These are phyloP conservation scores for Cenopis cana DNA, from an alignment of 2,888 invertebrate species.

Conservation along the genomic window DNA sequence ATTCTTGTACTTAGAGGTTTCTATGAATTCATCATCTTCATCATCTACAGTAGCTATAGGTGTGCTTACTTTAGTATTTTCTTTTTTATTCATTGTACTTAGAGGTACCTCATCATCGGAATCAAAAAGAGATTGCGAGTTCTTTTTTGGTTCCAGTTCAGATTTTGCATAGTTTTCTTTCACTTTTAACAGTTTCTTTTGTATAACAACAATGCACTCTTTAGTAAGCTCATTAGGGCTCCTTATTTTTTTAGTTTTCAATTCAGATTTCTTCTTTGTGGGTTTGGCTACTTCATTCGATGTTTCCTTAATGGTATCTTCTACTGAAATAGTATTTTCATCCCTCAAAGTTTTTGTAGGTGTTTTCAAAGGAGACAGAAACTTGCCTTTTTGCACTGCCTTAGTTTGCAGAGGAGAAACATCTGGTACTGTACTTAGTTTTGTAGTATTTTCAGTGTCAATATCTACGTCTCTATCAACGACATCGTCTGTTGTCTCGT, in stretches of 20 bases:
- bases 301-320: slow-evolving; percentile 24
- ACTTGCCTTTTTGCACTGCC: slow-evolving; percentile 2
- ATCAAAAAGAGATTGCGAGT: slow-evolving; percentile 64
- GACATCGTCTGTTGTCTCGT: not conserved
- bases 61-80: slow-evolving; percentile 42
- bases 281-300: slow-evolving; percentile 39
- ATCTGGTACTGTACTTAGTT: not conserved
- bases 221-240: slow-evolving; percentile 74
- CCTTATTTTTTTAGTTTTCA: slow-evolving; percentile 32
- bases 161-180: slow-evolving; percentile 36
- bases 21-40: slow-evolving; percentile 62
- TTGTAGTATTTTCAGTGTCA: slow-evolving; percentile 11
- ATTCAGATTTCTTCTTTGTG: slow-evolving; percentile 50
- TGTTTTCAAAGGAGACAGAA: slow-evolving; percentile 31
- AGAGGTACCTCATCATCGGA: slow-evolving; percentile 75
- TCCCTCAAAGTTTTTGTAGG: slow-evolving; percentile 33
- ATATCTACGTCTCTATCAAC: not conserved
- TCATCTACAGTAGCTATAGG: slow-evolving; percentile 48
- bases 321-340: slow-evolving; percentile 2
- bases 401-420: not conserved
- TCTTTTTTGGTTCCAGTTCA: slow-evolving; percentile 40
- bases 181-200: slow-evolving; percentile 71
- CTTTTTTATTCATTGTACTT: slow-evolving; percentile 59
- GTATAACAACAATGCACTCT: slow-evolving; percentile 77
- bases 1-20: slow-evolving; percentile 49